Evolutionary conservation across 2,888 invertebrate genomes (phyloP).

Genomic region (Scaptomyza flava): DNA sequence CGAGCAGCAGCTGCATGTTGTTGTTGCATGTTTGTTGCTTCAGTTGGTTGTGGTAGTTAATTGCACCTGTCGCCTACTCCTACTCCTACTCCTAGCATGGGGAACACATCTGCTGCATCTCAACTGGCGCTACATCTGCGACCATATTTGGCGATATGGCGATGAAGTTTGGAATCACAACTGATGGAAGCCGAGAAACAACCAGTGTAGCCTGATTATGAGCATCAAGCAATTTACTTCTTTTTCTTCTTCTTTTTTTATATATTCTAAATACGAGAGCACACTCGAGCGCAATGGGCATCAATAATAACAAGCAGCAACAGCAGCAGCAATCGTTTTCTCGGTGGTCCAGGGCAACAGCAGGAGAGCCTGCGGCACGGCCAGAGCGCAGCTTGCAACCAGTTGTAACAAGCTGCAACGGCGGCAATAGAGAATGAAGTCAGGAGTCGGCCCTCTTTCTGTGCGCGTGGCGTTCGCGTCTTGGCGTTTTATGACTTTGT

Average conservation of each 20-base stretch:
- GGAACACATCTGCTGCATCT: slow-evolving; percentile 15
- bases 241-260: not conserved
- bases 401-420: slow-evolving; percentile 69
- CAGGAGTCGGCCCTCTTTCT: slow-evolving; percentile 32
- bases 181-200: slow-evolving; percentile 60
- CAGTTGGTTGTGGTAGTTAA: slow-evolving; percentile 49
- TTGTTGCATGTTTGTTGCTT: slow-evolving; percentile 8
- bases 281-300: slow-evolving; percentile 30
- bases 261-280: slow-evolving; percentile 26
- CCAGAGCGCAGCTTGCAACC: slow-evolving; percentile 51
- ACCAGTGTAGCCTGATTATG: slow-evolving; percentile 63
- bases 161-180: slow-evolving; percentile 11
- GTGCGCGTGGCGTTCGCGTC: slow-evolving; percentile 71
- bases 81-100: slow-evolving; percentile 44
- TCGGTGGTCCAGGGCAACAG: slow-evolving; percentile 64
- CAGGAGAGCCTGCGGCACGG: slow-evolving; percentile 44
- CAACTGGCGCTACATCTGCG: slow-evolving; percentile 68
- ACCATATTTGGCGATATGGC: slow-evolving; percentile 67
- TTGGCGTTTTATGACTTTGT: slow-evolving; percentile 78
- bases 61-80: slow-evolving; percentile 78
- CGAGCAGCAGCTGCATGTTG: slow-evolving; percentile 27
- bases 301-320: slow-evolving; percentile 46
- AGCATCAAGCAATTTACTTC: slow-evolving; percentile 38
- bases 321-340: slow-evolving; percentile 32
- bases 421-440: not conserved